Evolutionary conservation across 2,888 invertebrate species (phyloP), one percentile per base, ranked within the genome.

Genomic region (Heliconius charithonia): DNA sequence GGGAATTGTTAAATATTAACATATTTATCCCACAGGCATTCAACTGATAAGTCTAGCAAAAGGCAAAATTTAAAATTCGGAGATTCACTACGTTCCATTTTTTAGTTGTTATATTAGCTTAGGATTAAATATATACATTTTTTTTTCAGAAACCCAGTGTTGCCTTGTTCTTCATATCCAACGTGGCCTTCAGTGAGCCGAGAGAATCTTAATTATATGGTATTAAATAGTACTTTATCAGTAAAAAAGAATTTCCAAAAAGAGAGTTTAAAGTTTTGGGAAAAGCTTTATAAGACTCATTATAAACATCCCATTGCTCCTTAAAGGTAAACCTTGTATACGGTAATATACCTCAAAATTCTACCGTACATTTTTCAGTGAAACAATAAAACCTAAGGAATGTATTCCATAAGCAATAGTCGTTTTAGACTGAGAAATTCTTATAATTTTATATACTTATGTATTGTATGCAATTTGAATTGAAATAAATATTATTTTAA

Each of bases 271-370:
- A 75, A 71, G 13, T 86, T 90, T 79, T 90, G 90, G 90, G 85
- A 88, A 56, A 70, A 79, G 27, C 86, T 90, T 63, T 91, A 90
- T 80, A 80, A 83, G 4, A 84, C 85, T 67, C 81, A 89, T 80
- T 89, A 88, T 62, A 82, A 86, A 9, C 51, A 81, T 4, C 89
- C 90, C 0, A 73, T 82, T 9, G 81, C 88, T 3, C 87, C 89
- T 2, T 65, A 37, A 41, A 32, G n/a, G 9, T 67, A 51, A 45
- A 62, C 32, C 37, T 51, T 51, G 16, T 45, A 51, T 19, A 51
- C 19, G 45, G 0, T 51, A 51, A 51, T 51, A 6, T 45, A 45
- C 4, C 45, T 45, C 16, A 45, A 45, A 45, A 45, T 51, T 19
- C 45, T 19, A 51, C 19, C 45, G 16, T 51, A 19, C 6, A 51